phyloP scores from a whole-genome alignment of 1,140 invertebrate genomes.

The Musca domestica region DNA sequence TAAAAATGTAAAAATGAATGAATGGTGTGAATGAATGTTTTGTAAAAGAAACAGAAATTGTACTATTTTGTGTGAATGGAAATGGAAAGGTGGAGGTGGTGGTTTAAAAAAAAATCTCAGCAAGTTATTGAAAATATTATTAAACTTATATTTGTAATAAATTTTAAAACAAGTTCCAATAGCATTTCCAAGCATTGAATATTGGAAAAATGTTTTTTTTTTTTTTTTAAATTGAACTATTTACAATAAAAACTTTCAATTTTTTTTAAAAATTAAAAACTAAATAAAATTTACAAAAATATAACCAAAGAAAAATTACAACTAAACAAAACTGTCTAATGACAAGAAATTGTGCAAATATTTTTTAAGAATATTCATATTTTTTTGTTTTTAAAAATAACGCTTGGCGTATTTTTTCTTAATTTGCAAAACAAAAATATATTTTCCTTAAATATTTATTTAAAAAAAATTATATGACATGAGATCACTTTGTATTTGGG shows the following conservation, averaged over 20 bases:
- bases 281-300: conserved; percentile 5
- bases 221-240: conserved; percentile 13
- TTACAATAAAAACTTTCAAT: conserved; percentile 15
- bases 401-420: conserved; percentile 40
- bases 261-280: background rate
- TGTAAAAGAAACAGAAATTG: background rate
- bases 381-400: conserved; percentile 29
- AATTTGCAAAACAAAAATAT: conserved; percentile 18
- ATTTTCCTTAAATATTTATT: conserved; percentile 35
- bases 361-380: conserved; percentile 3
- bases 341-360: conserved; percentile 27
- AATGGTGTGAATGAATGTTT: background rate
- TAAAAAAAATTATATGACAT: conserved; percentile 38
- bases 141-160: background rate
- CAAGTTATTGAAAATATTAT: conserved; percentile 10
- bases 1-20: background rate
- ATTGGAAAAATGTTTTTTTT: background rate
- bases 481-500: conserved; percentile 54
- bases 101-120: background rate
- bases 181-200: background rate
- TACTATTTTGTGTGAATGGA: conserved; percentile 5
- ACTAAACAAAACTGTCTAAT: conserved; percentile 27
- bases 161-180: background rate
- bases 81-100: background rate
- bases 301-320: conserved; percentile 21